A percentile compares a stretch with the other conserved stretches of the same genome.
Evolutionary conservation across 2,113 vertebrate species (phyloP).

Genomic region (Pomatostomus ruficeps): DNA sequence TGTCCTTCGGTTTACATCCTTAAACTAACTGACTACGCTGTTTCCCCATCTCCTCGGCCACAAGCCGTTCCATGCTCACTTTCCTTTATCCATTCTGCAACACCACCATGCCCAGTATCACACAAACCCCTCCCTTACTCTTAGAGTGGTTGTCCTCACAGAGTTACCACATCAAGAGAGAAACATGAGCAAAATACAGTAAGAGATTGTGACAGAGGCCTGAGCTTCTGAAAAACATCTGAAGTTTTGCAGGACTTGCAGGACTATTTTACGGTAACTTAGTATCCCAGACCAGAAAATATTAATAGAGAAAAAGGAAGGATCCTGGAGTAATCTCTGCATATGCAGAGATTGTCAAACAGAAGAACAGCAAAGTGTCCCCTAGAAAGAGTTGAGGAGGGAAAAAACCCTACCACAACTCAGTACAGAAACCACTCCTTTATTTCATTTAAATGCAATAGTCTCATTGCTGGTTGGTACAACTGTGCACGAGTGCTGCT

Average conservation of each 20-base stretch:
- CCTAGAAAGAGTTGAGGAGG: background rate
- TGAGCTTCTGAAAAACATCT: background rate
- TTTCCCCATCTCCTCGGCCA: no score
- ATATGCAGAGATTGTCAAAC: background rate
- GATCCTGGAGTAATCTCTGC: background rate
- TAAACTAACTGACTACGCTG: no score
- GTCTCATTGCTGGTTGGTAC: background rate
- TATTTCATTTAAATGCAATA: background rate
- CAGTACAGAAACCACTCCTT: background rate
- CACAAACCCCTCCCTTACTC: background rate
- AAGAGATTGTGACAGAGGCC: background rate
- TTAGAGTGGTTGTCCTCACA: fast-evolving
- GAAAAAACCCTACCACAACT: background rate
- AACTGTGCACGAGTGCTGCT: background rate
- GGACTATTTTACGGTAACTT: background rate
- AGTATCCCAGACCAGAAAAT: background rate
- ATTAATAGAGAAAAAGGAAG: background rate
- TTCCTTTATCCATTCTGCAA: no score
- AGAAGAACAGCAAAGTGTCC: background rate
- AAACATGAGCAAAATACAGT: background rate
- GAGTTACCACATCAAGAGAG: background rate
- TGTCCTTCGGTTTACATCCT: no score
- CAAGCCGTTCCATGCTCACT: no score
- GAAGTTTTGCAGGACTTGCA: background rate
- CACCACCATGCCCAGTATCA: no score